Evolutionary conservation across 2,797 vertebrate genomes (phyloP), one percentile per base, ranked within the genome.

Genomic region (Sebastes hubbsi): DNA sequence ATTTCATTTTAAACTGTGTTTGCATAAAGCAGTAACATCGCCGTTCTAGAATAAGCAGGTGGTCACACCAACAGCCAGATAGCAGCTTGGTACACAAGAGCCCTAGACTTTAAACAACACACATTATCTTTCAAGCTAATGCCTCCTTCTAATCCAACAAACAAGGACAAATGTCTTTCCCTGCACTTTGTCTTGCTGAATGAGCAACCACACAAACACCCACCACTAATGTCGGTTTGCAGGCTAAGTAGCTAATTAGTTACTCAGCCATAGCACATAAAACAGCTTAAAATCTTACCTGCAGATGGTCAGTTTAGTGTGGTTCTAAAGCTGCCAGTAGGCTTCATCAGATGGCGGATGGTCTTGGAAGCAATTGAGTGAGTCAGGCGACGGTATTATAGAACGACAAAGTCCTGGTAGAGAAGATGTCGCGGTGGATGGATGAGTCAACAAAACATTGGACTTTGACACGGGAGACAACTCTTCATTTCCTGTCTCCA

Each of bases 81-180:
- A 62, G 64, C 78, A 63, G 65, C 58, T 38, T 32, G 34, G 64
- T 59, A 66, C 54, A 22, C 69, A 34, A 22, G 34, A 77, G 61
- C 27, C 13, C 8, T 3, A 24, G 30, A 67, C 4, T 52, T 59
- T 55, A 55, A 55, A 61, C 56, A 72, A 9, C 30, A 49, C 12
- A 25, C 20, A 58, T 59, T 64, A 36, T 22, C 29, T 52, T 58
- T 67, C 25, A 27, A 42, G 46, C 8, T 71, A 36, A 65, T 66
- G 46, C 20, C 12, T 68, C 49, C 16, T 30, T 61, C 16, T 5
- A 38, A 55, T 8, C 30, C 5, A 25, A 72, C 34, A 49, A 68
- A 63, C 18, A 52, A 36, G 22, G 69, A 82, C 29, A 36, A 29
- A 63, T 56, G 3, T 77, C 13, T 64, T 54, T 58, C 52, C 7